phyloP scores from a whole-genome alignment of 1,140 invertebrate genomes.

The Oreohelix idahoensis region DNA sequence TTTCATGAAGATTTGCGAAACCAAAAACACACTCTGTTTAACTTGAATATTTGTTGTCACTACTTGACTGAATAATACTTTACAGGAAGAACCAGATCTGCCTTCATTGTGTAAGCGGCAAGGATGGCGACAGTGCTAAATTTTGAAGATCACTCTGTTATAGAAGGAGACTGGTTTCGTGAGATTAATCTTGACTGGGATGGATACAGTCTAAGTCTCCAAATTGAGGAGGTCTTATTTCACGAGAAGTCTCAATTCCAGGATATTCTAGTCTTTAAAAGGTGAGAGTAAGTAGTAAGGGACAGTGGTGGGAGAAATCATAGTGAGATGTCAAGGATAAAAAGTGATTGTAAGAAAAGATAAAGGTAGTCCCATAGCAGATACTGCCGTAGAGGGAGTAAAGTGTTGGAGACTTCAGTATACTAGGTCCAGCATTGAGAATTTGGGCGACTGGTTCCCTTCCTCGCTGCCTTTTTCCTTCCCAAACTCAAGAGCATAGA shows the following conservation, averaged over 20 bases:
- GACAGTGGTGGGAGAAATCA: not conserved
- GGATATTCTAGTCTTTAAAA: slow-evolving; percentile 90
- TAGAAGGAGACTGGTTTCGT: slow-evolving; percentile 68
- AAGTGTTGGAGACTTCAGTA: too few relatives aligned
- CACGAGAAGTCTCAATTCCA: slow-evolving; percentile 89
- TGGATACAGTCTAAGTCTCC: slow-evolving; percentile 88
- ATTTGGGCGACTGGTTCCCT: too few relatives aligned
- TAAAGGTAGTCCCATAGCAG: too few relatives aligned
- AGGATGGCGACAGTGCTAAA: not conserved
- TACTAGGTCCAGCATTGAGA: too few relatives aligned
- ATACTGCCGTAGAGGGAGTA: too few relatives aligned
- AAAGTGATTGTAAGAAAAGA: too few relatives aligned
- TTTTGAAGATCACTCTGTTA: slow-evolving; percentile 22
- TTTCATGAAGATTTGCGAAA: too few relatives aligned
- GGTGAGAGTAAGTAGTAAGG: slow-evolving; percentile 76
- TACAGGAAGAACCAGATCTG: not conserved
- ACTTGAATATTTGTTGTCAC: not conserved
- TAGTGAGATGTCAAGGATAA: too few relatives aligned
- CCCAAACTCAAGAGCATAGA: too few relatives aligned
- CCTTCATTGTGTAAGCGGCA: not conserved
- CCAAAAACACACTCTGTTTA: too few relatives aligned
- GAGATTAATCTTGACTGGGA: slow-evolving; percentile 82
- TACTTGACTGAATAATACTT: not conserved
- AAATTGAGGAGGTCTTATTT: slow-evolving; percentile 88
- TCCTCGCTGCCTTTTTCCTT: too few relatives aligned